Base-by-base conservation (phyloP, 2,113 vertebrate genomes). In the Aplodontia rufa region DNA sequence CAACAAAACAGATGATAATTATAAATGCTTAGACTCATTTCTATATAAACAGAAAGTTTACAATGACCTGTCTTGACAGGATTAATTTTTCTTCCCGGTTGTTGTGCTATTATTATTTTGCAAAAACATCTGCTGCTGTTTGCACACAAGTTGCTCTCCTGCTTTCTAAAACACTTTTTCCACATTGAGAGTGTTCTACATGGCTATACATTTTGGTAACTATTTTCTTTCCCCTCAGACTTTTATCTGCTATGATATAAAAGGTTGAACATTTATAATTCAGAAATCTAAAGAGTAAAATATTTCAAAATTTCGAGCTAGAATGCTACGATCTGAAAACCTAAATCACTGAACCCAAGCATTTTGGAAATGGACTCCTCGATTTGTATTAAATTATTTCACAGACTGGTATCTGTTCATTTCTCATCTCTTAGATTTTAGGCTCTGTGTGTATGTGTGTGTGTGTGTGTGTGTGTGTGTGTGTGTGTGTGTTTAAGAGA, bases 1-100 rank as follows among this genome's bases (percentile, higher is more conserved):
- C 69, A 81, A 1, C 40, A 19, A 92, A 92, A 78, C 26, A 84
- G n/a, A 75, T 83, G 51, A 82, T 92, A 87, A 74, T 92, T 87
- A 83, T 85, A 80, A 96, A 64, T 82, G 51, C 58, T 84, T 96
- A 87, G 30, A 51, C 89, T 87, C 84, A 60, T 75, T 93, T 93
- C 64, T 11, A 1, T 82, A 84, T 45, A 76, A 92, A 90, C 1
- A 37, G 24, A 62, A 87, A 87, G 66, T 96, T 94, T 88, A 40
- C 8, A 81, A 12, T 92, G 78, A 87, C 51, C 74, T 78, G 20
- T 91, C 81, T 92, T 71, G 80, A 93, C 62, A 96, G 72, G 81
- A 91, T 95, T 91, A 82, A 49, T 80, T 81, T 94, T 87, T 45
- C 72, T 94, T 12, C 51, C 75, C 12, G 0, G 49, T 80, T 32